phyloP scores from a whole-genome alignment of 2,797 vertebrate genomes.

The Pipistrellus pipistrellus region DNA sequence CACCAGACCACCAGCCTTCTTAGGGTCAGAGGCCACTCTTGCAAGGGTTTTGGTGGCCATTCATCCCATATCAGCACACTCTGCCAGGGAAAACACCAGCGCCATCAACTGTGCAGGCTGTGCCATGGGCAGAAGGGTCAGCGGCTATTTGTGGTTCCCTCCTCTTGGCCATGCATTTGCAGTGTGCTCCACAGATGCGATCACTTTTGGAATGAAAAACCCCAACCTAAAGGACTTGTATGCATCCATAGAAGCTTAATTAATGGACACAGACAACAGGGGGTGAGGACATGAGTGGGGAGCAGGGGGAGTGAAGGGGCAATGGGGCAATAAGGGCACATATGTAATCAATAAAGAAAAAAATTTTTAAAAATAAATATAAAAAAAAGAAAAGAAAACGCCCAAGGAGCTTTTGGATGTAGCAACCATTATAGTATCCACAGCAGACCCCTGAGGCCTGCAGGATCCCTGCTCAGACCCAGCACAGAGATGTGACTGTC shows the following conservation, averaged over 20 bases:
- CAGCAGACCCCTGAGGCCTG: neutral
- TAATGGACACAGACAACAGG: too few relatives aligned
- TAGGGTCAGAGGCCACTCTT: neutral
- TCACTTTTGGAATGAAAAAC: neutral
- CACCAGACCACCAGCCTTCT: neutral
- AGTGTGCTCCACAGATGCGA: neutral
- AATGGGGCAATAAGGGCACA: too few relatives aligned
- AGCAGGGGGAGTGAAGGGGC: too few relatives aligned
- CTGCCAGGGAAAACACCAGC: neutral
- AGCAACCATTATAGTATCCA: too few relatives aligned
- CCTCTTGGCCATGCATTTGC: neutral
- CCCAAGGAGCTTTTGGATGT: neutral
- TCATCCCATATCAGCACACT: neutral
- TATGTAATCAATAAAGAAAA: too few relatives aligned
- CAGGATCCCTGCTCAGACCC: neutral
- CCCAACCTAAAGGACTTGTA: too few relatives aligned
- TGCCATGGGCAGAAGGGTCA: accelerated
- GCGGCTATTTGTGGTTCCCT: too few relatives aligned
- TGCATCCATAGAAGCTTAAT: too few relatives aligned
- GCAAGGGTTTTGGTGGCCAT: neutral
- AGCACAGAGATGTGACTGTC: neutral
- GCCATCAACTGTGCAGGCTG: neutral
- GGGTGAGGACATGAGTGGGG: too few relatives aligned
- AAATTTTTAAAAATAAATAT: too few relatives aligned
- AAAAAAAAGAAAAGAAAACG: neutral